phyloP scores from a whole-genome alignment of 2,113 vertebrate species.

The Plectropomus leopardus region DNA sequence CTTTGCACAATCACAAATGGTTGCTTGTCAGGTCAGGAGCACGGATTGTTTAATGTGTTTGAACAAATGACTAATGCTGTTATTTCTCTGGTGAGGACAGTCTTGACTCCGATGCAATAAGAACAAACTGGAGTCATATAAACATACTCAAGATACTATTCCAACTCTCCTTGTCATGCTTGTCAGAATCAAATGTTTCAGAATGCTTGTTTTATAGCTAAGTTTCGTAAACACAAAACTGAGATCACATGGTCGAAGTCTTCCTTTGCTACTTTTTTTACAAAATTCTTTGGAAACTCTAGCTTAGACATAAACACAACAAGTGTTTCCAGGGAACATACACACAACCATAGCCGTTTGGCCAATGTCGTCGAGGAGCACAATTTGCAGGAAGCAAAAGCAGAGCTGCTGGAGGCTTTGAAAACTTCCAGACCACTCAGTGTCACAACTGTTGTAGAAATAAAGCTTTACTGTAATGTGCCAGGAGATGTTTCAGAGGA shows the following conservation, averaged over 20 bases:
- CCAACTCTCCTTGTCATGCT: neutral
- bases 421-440: conserved; percentile 51
- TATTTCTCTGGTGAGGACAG: too few species aligned
- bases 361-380: neutral
- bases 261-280: neutral
- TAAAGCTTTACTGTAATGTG: conserved; percentile 23
- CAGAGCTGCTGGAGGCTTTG: conserved; percentile 40
- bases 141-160: neutral
- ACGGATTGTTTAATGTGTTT: too few species aligned
- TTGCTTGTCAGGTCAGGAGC: too few species aligned
- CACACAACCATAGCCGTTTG: neutral
- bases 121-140: neutral
- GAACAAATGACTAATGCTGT: too few species aligned
- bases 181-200: neutral
- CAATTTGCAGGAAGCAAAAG: conserved; percentile 43
- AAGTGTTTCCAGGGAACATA: neutral
- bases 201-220: neutral
- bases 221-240: neutral
- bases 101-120: neutral
- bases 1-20: too few species aligned
- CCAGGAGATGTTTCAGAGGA: conserved; percentile 18
- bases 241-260: neutral
- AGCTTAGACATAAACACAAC: neutral
- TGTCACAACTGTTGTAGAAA: conserved; percentile 58
- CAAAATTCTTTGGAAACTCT: neutral